phyloP scores from a whole-genome alignment of 2,888 invertebrate species.

The Drosophila affinis region DNA sequence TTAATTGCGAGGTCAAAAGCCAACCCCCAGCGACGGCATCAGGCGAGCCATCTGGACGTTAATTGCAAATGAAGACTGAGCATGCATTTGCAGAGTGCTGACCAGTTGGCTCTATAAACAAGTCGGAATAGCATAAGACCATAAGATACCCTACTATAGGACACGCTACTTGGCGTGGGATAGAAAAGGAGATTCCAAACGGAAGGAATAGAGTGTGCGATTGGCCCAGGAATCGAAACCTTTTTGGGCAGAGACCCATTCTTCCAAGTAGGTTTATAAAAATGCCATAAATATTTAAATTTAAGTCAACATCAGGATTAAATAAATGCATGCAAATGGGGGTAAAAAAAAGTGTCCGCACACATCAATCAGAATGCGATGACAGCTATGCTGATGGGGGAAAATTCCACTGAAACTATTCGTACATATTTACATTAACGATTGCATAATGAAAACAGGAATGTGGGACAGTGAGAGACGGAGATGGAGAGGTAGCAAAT shows the following conservation, averaged over 20 bases:
- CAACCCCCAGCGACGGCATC: conserved; percentile 26
- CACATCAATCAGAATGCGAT: conserved; percentile 67
- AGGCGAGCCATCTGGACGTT: conserved; percentile 32
- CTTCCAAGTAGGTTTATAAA: not conserved
- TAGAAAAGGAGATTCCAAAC: too few species aligned
- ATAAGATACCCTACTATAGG: too few species aligned
- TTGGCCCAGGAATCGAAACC: too few species aligned
- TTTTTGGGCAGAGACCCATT: too few species aligned
- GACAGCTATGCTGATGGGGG: conserved; percentile 57
- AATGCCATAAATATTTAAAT: conserved; percentile 33
- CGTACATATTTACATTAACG: conserved; percentile 70
- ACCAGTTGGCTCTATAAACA: conserved; percentile 9
- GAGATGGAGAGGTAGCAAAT: conserved; percentile 9
- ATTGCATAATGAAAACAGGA: conserved; percentile 54
- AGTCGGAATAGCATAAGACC: not conserved
- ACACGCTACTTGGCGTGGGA: too few species aligned
- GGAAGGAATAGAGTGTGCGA: too few species aligned
- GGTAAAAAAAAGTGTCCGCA: conserved; percentile 32
- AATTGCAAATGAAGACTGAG: conserved; percentile 47
- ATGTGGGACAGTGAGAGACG: not conserved
- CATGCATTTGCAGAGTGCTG: conserved; percentile 1
- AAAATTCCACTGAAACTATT: conserved; percentile 66
- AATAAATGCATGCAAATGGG: conserved; percentile 10
- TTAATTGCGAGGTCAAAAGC: conserved; percentile 65
- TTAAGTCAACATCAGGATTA: conserved; percentile 20